These are phyloP conservation scores for Pyralis farinalis DNA, from an alignment of 2,888 invertebrate species.

Conservation along the genomic window DNA sequence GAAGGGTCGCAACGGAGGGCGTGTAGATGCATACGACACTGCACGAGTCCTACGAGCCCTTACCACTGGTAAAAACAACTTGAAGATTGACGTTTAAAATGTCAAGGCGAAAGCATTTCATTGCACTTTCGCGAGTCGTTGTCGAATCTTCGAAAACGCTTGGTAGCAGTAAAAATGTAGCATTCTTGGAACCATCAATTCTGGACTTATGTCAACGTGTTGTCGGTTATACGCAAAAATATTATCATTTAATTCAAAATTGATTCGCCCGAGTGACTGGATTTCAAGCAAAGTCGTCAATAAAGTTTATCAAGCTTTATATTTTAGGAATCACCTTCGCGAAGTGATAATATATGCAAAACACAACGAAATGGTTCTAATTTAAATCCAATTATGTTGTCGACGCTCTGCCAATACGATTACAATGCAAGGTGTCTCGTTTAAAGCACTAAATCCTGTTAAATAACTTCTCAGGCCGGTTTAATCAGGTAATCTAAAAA, in stretches of 20 bases:
- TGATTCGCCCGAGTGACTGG: slow-evolving; percentile 40
- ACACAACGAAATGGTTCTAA: background rate
- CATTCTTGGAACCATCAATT: slow-evolving; percentile 47
- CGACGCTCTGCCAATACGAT: background rate
- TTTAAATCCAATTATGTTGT: slow-evolving; percentile 16
- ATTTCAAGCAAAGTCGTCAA: too few species aligned
- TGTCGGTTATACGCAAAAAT: slow-evolving; percentile 57
- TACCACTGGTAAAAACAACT: slow-evolving; percentile 47
- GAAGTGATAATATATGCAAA: too few species aligned
- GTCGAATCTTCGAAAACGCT: slow-evolving; percentile 18
- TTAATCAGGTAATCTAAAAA: slow-evolving; percentile 1
- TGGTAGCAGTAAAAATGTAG: slow-evolving; percentile 34
- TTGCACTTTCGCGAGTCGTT: slow-evolving; percentile 2
- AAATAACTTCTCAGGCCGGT: background rate
- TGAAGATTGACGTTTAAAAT: slow-evolving; percentile 39
- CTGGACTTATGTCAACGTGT: slow-evolving; percentile 41
- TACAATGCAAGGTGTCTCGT: background rate
- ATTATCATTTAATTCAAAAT: slow-evolving; percentile 50
- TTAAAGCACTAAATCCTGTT: background rate
- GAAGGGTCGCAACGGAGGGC: slow-evolving; percentile 77
- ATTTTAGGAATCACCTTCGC: too few species aligned
- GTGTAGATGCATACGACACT: slow-evolving; percentile 67
- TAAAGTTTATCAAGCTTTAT: too few species aligned
- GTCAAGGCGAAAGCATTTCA: slow-evolving; percentile 26
- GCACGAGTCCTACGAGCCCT: slow-evolving; percentile 69